Evolutionary conservation across 2,113 vertebrate genomes (phyloP), one percentile per base, ranked within the genome.

Genomic region (Bombycilla garrulus): DNA sequence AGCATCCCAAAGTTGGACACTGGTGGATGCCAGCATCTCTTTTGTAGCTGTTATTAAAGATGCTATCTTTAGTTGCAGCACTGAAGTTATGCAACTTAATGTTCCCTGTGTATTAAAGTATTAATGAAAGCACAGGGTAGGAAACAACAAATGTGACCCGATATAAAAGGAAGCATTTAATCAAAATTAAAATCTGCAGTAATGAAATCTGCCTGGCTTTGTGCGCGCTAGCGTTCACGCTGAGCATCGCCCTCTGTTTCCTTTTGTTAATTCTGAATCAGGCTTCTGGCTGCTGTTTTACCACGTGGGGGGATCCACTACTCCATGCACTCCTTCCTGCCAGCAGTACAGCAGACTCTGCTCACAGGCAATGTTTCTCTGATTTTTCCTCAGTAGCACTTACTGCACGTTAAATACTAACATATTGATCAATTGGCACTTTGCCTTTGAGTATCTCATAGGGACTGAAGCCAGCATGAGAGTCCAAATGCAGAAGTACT

Each of bases 131-230:
- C 57, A 64, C 18, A 12, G 71, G 25, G 11, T 45, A 50, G 82
- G 65, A 96, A 74, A 92, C 90, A 92, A 81, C 42, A 38, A 60
- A 3, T n/a, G 40, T 18, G 57, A 69, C 69, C 42, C 5, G 8
- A 50, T 88, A 90, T 29, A 60, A 92, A 94, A 88, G 93, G 94
- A 96, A 96, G 48, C 10, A 0, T 88, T 95, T 96, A 93, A 96
- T 97, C 92, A 94, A 57, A 95, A 95, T 95, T 84, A 93, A 93
- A 94, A 97, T 97, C 95, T 95, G 33, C 51, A 31, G 60, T 93
- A 95, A 92, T 93, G 76, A 92, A 92, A 93, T 94, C 80, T 94
- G 64, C n/a, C n/a, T 36, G 65, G 65, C 31, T 88, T 73, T 40
- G 20, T 42, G 60, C 1, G 1, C 29, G 0, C 77, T 74, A 44